Evolutionary conservation across 2,113 vertebrate genomes (phyloP), one percentile per base, ranked within the genome.

Genomic region (Heliornis fulica): DNA sequence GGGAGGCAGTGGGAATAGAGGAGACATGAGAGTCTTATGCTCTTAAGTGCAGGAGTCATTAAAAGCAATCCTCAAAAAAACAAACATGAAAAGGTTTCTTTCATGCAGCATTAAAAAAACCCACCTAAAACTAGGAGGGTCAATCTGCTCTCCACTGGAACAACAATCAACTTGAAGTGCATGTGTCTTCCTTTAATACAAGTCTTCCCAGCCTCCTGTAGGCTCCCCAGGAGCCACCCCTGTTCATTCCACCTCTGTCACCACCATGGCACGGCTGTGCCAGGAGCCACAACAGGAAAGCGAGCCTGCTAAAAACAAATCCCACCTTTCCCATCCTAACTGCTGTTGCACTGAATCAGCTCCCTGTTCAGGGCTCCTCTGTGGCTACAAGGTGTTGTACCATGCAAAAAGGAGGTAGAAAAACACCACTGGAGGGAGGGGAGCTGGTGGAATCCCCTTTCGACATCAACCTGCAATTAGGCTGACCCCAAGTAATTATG

Each of bases 181-280:
- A 69, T 28, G 28, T 65, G 19, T 48, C 63, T 32, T n/a, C 53
- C 63, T 51, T n/a, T 36, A 78, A 43, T 4, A 11, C 10, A 22
- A 31, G 22, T 15, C 43, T 38, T 61, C 45, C 12, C 64, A 61
- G 54, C 10, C 32, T 34, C 38, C 15, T 4, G 7, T 0, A 29
- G 28, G n/a, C 54, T 46, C 36, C 38, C 65, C 66, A 22, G 61
- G n/a, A 78, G 83, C n/a, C 3, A 0, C 31, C 66, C 40, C 75
- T 40, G 64, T 7, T 15, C 69, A 7, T 20, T 20, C 54, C 23
- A 23, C 15, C 68, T 6, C 41, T 36, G 53, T 8, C 78, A 20
- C 29, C 1, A 2, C 0, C 5, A 16, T 0, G 22, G 18, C 56
- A 57, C 0, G 5, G 75, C 40, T 46, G 14, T 2, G 5, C 40